Conservation (phyloP, 2,888 invertebrate genomes). For the Aricia artaxerxes region DNA sequence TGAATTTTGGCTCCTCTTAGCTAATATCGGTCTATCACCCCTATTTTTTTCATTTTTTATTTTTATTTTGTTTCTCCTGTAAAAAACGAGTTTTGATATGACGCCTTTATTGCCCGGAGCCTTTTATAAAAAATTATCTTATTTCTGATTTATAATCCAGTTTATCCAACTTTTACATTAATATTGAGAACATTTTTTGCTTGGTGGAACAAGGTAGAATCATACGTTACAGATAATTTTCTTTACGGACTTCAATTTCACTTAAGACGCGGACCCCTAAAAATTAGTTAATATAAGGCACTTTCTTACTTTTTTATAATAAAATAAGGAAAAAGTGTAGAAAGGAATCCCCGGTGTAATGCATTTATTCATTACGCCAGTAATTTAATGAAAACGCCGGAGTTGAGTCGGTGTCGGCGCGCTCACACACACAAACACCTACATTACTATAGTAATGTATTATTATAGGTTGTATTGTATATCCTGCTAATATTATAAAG, state of each 20-base stretch:
- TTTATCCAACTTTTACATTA: no score
- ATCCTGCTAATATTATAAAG: no score
- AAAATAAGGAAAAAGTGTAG: conserved; percentile 61
- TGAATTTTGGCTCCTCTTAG: no score
- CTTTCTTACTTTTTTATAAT: conserved; percentile 62
- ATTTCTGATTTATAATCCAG: no score
- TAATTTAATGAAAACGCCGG: conserved; percentile 63
- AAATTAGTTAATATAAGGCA: conserved; percentile 62
- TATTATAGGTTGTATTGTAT: no score
- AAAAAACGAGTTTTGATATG: no score
- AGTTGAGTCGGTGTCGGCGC: conserved; percentile 38
- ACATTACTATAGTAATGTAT: neutral
- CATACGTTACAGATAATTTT: neutral
- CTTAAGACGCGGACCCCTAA: conserved; percentile 39
- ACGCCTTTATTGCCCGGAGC: no score
- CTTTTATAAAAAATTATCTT: no score
- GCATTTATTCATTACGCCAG: conserved; percentile 72
- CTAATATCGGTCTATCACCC: no score
- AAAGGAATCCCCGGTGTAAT: conserved; percentile 65
- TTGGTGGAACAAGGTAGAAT: neutral
- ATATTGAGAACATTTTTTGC: no score
- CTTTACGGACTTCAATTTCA: neutral
- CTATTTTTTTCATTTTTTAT: no score
- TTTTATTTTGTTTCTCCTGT: no score
- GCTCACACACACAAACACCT: conserved; percentile 39